These are phyloP conservation scores for Monopis laevigella DNA, from an alignment of 2,888 invertebrate species.

Conservation along the genomic window DNA sequence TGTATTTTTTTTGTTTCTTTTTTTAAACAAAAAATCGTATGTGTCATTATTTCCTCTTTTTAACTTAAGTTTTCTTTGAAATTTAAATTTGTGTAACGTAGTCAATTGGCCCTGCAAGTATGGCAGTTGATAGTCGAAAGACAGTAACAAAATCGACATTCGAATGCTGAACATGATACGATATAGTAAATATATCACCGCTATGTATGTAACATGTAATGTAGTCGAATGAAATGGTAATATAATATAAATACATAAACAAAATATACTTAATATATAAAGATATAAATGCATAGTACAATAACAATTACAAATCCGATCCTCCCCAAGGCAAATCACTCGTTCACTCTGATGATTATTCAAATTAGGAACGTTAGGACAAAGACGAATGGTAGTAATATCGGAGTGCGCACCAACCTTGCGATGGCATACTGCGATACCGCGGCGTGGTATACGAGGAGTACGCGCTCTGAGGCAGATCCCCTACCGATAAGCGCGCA, in stretches of 20 bases:
- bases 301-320: background rate
- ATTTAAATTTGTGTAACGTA: no score
- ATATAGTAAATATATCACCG: no score
- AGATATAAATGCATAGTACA: background rate
- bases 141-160: no score
- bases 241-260: background rate
- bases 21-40: no score
- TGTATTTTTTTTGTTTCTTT: no score
- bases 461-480: constrained; percentile 58
- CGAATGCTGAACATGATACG: no score
- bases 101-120: no score
- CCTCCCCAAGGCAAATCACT: constrained; percentile 49
- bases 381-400: constrained; percentile 67
- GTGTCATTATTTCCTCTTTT: no score
- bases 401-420: constrained; percentile 33
- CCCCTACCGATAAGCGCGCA: constrained; percentile 51
- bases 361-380: constrained; percentile 64
- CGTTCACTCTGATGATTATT: constrained; percentile 62
- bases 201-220: no score
- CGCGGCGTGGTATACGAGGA: constrained; percentile 40
- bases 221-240: no score
- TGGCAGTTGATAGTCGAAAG: no score
- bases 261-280: background rate
- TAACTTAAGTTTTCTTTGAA: no score
- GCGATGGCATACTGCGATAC: constrained; percentile 52